A percentile compares a stretch with the other conserved stretches of the same genome.
Evolutionary conservation across 2,797 vertebrate species (phyloP).

Genomic region (Hemitrygon akajei): DNA sequence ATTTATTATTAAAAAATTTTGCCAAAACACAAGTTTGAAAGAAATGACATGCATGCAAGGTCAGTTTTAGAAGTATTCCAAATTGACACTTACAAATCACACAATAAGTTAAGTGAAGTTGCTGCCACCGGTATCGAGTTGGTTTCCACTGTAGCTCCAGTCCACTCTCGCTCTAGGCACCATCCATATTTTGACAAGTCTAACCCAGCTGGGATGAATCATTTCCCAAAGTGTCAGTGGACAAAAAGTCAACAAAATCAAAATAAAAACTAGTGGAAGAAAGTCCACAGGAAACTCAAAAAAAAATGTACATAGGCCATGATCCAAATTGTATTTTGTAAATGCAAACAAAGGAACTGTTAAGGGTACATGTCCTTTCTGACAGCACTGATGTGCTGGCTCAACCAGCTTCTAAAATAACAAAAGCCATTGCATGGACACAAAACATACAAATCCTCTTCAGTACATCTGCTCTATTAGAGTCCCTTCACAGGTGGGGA

Average conservation of each 20-base stretch:
- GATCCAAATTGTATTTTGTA: not conserved
- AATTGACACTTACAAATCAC: too few relatives aligned
- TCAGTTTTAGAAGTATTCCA: too few relatives aligned
- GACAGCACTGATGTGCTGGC: too few relatives aligned
- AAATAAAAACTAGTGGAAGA: not conserved
- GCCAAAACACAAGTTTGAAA: not conserved
- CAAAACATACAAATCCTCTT: not conserved
- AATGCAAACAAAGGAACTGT: not conserved
- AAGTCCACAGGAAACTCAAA: not conserved
- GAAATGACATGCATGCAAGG: too few relatives aligned
- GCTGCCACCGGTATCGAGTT: not conserved
- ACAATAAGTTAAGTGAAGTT: too few relatives aligned
- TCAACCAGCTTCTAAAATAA: too few relatives aligned
- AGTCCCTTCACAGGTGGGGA: not conserved
- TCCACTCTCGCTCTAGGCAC: too few relatives aligned
- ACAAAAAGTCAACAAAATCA: not conserved
- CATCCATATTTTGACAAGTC: too few relatives aligned
- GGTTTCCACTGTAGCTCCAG: not conserved
- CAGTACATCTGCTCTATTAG: not conserved
- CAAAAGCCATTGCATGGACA: too few relatives aligned
- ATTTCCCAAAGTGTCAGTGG: too few relatives aligned
- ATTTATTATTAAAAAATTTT: too few relatives aligned
- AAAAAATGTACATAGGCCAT: not conserved
- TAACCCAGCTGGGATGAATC: too few relatives aligned
- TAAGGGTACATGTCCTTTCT: not conserved